These are phyloP conservation scores for Meda fulgida DNA, from an alignment of 2,797 vertebrate genomes.

Conservation along the genomic window DNA sequence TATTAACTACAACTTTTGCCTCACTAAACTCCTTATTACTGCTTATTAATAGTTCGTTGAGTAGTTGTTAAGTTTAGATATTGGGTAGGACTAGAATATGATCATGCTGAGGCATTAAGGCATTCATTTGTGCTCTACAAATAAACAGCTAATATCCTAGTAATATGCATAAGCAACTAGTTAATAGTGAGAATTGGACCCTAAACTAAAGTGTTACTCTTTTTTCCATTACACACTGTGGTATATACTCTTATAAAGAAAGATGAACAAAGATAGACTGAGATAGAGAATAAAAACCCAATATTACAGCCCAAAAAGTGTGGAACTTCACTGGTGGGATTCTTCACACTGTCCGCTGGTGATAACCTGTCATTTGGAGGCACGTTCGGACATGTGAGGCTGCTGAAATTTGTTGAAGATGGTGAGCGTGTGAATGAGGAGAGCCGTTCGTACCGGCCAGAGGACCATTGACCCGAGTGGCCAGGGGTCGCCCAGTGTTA, in stretches of 20 bases:
- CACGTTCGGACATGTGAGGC: constrained; percentile 36
- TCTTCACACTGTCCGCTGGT: constrained; percentile 24
- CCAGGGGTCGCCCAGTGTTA: constrained; percentile 66
- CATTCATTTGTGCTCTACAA: too few species aligned
- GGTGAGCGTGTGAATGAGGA: constrained; percentile 22
- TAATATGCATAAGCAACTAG: too few species aligned
- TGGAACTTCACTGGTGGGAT: constrained; percentile 30
- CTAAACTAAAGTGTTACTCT: background rate
- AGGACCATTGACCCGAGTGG: constrained; percentile 69
- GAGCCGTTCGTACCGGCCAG: constrained; percentile 29
- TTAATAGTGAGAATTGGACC: too few species aligned
- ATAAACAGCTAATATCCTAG: too few species aligned
- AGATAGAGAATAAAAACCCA: background rate
- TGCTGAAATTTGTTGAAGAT: constrained; percentile 17
- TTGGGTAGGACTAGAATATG: too few species aligned
- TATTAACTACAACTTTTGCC: too few species aligned
- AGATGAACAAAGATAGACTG: background rate
- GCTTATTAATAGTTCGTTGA: too few species aligned
- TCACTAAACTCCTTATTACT: too few species aligned
- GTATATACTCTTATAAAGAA: background rate
- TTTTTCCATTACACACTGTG: background rate
- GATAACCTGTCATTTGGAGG: constrained; percentile 33
- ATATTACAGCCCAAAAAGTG: constrained; percentile 12
- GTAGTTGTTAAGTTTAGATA: too few species aligned
- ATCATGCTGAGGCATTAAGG: too few species aligned